These are phyloP conservation scores for Sylvietta virens DNA, from an alignment of 2,113 vertebrate species.

Conservation along the genomic window DNA sequence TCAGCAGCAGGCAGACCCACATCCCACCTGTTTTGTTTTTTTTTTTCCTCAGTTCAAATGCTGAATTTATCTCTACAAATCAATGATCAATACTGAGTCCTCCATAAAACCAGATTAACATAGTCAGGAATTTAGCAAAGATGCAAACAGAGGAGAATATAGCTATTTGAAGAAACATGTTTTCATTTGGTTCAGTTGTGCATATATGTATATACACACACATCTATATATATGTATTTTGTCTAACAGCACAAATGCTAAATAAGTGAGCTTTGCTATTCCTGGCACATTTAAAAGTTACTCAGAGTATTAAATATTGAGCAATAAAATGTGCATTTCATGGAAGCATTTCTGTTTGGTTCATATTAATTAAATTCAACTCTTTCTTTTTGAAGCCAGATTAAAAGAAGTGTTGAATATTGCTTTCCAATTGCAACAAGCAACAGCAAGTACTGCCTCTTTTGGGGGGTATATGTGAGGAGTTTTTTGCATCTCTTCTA, in stretches of 20 bases:
- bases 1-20: background rate
- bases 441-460: background rate
- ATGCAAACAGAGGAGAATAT: background rate
- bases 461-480: background rate
- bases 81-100: background rate
- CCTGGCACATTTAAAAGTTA: background rate
- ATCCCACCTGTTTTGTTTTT: background rate
- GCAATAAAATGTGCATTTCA: background rate
- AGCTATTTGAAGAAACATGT: background rate
- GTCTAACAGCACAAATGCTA: background rate
- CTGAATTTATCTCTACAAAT: background rate
- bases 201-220: background rate
- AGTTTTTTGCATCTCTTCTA: background rate
- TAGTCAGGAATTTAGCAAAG: background rate
- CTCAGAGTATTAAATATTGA: background rate
- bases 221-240: background rate
- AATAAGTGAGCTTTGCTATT: conserved; percentile 6
- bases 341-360: background rate
- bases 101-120: background rate
- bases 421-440: background rate
- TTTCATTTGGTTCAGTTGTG: background rate
- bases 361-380: background rate
- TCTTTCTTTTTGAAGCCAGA: background rate
- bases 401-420: background rate
- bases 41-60: background rate